Base-by-base conservation (phyloP, 2,797 vertebrate genomes). In the Cynopterus sphinx region DNA sequence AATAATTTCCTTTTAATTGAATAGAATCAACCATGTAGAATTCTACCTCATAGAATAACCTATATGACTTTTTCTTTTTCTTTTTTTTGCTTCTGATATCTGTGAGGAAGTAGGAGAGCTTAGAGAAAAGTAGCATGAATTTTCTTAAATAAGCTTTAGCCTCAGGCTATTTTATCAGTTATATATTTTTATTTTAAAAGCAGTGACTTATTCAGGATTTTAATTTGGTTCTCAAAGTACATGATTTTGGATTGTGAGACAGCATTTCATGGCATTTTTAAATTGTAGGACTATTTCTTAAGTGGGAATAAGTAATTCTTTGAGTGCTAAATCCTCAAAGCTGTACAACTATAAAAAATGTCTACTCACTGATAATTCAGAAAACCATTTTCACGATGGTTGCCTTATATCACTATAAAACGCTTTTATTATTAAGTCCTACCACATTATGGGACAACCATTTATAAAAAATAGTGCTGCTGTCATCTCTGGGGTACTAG, bases 201-300 rank as follows among this genome's bases (percentile, higher is more conserved):
- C 6, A 86, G 21, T 41, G 79, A 71, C 61, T 33, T 91, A 7
- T 36, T 75, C 10, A 88, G 46, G 49, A 41, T 90, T 95, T 93
- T 93, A 88, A 95, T 87, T 88, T 94, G 53, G 63, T 92, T 87
- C 36, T 94, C 21, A 92, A 71, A 84, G 33, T 77, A 95, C 17
- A 82, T 79, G 39, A n/a, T 94, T 94, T 87, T 24, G 75, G 33
- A 67, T 46, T 51, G 15, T 78, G 43, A 90, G 39, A 84, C 19
- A 49, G 26, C 3, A 82, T 90, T 89, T 79, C 22, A 55, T 92
- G 75, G 84, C 46, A 84, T 85, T 94, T 96, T 89, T 63, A 86
- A 88, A 86, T 63, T 90, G 28, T n/a, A 78, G 31, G 31, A 71
- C 74, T 77, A 49, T 11, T 84, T 85, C 57, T 82, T 79, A 84